phyloP scores from a whole-genome alignment of 2,888 invertebrate species.

The Enchytraeus crypticus region DNA sequence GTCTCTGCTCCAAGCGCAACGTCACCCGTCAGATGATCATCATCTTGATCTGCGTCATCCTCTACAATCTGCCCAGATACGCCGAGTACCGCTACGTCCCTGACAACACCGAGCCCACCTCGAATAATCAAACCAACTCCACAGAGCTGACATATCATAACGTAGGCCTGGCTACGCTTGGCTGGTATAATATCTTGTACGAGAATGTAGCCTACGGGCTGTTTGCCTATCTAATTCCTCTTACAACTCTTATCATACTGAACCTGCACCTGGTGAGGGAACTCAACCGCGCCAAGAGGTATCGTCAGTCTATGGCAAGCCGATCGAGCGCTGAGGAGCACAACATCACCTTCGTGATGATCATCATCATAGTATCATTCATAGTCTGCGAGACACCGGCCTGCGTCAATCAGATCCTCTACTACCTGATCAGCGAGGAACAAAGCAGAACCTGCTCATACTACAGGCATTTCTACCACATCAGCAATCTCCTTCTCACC shows the following conservation, averaged over 20 bases:
- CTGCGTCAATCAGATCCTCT: slow-evolving; percentile 27
- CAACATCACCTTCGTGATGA: slow-evolving; percentile 29
- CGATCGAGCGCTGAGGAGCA: slow-evolving; percentile 22
- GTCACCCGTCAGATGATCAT: slow-evolving; percentile 21
- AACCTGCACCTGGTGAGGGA: slow-evolving; percentile 26
- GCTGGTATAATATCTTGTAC: slow-evolving; percentile 27
- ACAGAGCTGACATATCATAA: slow-evolving; percentile 10
- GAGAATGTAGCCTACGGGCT: slow-evolving; percentile 26
- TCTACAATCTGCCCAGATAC: slow-evolving; percentile 28
- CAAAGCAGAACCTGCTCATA: slow-evolving; percentile 13
- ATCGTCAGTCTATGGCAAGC: slow-evolving; percentile 17
- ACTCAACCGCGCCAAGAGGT: slow-evolving; percentile 21
- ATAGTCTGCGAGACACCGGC: slow-evolving; percentile 29
- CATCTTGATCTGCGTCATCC: slow-evolving; percentile 15
- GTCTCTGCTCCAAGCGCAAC: slow-evolving; percentile 24
- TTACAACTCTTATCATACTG: slow-evolving; percentile 24
- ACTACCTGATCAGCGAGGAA: slow-evolving; percentile 18
- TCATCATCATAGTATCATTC: slow-evolving; percentile 27
- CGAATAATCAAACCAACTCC: background rate
- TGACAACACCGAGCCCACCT: slow-evolving; percentile 3
- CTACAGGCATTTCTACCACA: slow-evolving; percentile 22
- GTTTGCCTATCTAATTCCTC: slow-evolving; percentile 26
- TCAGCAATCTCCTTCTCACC: slow-evolving; percentile 25
- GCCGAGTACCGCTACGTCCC: slow-evolving; percentile 24
- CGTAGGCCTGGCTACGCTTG: slow-evolving; percentile 17